These are phyloP conservation scores for Drosophila paramelanica DNA, from an alignment of 2,888 invertebrate genomes.

Conservation along the genomic window DNA sequence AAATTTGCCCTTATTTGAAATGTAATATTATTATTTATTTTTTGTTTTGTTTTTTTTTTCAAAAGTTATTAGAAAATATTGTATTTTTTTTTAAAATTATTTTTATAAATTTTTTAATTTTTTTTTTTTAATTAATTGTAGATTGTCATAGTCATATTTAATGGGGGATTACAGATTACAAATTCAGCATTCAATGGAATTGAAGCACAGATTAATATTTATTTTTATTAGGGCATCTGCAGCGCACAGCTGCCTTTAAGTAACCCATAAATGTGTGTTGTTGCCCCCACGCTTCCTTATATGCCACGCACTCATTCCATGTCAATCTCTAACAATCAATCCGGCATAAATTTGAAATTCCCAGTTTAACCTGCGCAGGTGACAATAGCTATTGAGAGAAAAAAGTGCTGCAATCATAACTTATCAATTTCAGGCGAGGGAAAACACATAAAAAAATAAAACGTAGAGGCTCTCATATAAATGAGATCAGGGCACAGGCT, in stretches of 20 bases:
- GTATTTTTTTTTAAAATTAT: too few relatives aligned
- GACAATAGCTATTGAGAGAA: constrained; percentile 61
- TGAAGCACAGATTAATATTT: background rate
- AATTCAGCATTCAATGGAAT: too few relatives aligned
- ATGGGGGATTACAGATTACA: too few relatives aligned
- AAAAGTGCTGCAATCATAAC: constrained; percentile 68
- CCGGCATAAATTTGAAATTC: constrained; percentile 38
- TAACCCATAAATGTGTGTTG: constrained; percentile 13
- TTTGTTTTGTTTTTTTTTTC: too few relatives aligned
- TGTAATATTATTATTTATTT: too few relatives aligned
- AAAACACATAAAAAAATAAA: constrained; percentile 44
- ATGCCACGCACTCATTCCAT: constrained; percentile 9
- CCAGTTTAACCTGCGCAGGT: constrained; percentile 58
- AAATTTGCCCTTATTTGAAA: too few relatives aligned
- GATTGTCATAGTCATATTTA: too few relatives aligned
- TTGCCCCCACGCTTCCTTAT: background rate
- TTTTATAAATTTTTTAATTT: too few relatives aligned
- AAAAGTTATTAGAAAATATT: too few relatives aligned
- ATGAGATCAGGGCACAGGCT: constrained; percentile 24
- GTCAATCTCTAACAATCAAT: constrained; percentile 59
- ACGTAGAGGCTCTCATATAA: constrained; percentile 15
- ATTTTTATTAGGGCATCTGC: constrained; percentile 39
- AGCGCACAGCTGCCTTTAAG: constrained; percentile 45
- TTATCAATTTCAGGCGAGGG: constrained; percentile 59
- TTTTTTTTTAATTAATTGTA: too few relatives aligned